Base-by-base conservation (phyloP, 2,797 vertebrate species). In the Chaetodon trifasciatus region DNA sequence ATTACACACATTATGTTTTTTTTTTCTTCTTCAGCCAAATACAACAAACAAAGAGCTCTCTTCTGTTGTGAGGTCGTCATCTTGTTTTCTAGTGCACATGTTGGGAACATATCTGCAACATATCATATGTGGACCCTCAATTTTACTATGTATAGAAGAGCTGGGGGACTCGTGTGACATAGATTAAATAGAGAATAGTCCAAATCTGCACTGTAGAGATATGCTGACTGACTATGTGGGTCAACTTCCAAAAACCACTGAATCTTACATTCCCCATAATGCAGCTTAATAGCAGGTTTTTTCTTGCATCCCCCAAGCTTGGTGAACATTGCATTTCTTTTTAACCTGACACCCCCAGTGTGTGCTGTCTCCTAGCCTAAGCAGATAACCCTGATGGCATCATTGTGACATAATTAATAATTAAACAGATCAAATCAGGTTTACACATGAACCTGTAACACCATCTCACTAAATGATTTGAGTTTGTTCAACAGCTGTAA, bases 401-500 rank as follows among this genome's bases (percentile, higher is more conserved):
- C 19, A 50, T 67, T 37, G 9, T 52, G 28, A 52, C 35, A 37
- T 66, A 52, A 39, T 52, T 23, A 32, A 32, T 32, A 32, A 46
- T 24, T 32, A 12, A 44, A 63, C 40, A 24, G 61, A 17, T 44
- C 6, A 67, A 67, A 39, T 37, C 21, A 4, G 8, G 13, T 40
- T 17, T 53, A 21, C n/a, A 55, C 37, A 8, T 23, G 21, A 40
- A 52, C 8, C 6, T 46, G 8, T 44, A 24, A 32, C 28, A 47
- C 2, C 11, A 4, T 32, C 28, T 15, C 3, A 35, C 12, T n/a
- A 16, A 23, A 16, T 35, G 10, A 37, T 1, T n/a, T n/a, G 12
- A 10, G 37, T 42, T n/a, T 49, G 32, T 68, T 67, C 44, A 52
- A 42, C 40, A 17, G 47, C 40, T 49, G 53, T 60, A 35, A 68